Percentiles rank a stretch among this genome's conserved stretches.
These are phyloP conservation scores for Acanthiza pusilla DNA, from an alignment of 2,797 vertebrate genomes.

Conservation along the genomic window DNA sequence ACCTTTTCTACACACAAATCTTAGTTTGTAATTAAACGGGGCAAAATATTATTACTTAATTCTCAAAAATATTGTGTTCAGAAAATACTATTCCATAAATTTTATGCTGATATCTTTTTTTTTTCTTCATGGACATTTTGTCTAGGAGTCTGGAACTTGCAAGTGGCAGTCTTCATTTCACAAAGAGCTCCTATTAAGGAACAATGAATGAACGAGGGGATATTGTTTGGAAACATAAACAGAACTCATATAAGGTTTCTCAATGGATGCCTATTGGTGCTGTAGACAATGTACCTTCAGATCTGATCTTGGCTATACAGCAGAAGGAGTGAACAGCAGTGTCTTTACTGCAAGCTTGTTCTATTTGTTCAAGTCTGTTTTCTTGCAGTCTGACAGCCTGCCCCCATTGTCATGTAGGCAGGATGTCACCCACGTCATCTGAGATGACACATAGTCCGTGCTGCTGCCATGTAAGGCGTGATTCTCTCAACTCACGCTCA, in stretches of 20 bases:
- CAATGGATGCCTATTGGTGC: background rate
- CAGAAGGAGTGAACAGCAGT: background rate
- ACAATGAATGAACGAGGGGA: background rate
- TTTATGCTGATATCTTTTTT: background rate
- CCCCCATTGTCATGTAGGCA: background rate
- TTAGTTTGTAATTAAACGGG: background rate
- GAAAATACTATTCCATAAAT: background rate
- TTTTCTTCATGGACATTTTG: background rate
- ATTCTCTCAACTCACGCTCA: background rate
- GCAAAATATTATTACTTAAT: background rate
- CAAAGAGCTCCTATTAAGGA: background rate
- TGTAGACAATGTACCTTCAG: background rate
- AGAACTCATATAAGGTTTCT: background rate
- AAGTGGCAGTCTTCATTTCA: background rate
- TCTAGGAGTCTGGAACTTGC: background rate
- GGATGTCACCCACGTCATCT: background rate
- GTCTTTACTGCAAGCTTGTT: background rate
- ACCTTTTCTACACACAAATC: background rate
- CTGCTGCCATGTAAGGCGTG: background rate
- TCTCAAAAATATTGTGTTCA: background rate
- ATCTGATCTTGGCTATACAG: background rate
- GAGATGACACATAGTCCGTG: accelerated
- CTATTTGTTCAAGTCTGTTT: background rate
- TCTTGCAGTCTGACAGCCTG: background rate
- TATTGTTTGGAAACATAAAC: background rate